Percentiles rank a stretch among this genome's conserved stretches.
Evolutionary conservation across 2,113 vertebrate species (phyloP).

Genomic region (Syrmaticus mikado): DNA sequence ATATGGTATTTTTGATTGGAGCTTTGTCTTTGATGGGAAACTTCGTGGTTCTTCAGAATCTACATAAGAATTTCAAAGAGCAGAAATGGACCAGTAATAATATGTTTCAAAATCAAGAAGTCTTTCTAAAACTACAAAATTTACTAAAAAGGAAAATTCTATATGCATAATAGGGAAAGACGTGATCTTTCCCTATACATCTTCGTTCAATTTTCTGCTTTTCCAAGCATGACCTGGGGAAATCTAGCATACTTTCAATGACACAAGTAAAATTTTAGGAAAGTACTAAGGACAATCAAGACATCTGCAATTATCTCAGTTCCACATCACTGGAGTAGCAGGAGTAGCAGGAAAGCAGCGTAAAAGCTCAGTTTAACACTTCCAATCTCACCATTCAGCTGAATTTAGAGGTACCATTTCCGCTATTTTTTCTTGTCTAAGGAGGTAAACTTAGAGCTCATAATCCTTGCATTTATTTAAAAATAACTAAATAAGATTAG

Average conservation of each 20-base stretch:
- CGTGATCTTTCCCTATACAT: not conserved
- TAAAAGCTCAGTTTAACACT: not conserved
- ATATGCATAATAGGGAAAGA: not conserved
- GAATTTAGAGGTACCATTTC: not conserved
- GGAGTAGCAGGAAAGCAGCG: not conserved
- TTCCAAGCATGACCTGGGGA: not conserved
- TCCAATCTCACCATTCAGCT: not conserved
- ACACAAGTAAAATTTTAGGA: not conserved
- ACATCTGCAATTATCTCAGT: not conserved
- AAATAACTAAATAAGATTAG: not conserved
- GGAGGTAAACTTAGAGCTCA: not conserved
- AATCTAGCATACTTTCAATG: not conserved
- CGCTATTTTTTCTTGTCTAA: not conserved
- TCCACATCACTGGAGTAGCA: not conserved
- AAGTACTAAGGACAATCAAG: not conserved
- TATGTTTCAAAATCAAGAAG: not conserved
- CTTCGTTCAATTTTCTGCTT: not conserved
- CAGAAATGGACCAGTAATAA: fast-evolving
- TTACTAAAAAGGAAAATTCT: not conserved
- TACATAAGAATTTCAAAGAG: not conserved
- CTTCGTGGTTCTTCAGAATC: not conserved
- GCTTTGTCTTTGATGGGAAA: not conserved
- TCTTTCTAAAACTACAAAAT: not conserved
- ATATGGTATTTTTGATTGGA: not conserved
- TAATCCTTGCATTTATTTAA: not conserved